Evolutionary conservation across 1,140 invertebrate species (phyloP), one percentile per base, ranked within the genome.

Genomic region (Onthophagus taurus): DNA sequence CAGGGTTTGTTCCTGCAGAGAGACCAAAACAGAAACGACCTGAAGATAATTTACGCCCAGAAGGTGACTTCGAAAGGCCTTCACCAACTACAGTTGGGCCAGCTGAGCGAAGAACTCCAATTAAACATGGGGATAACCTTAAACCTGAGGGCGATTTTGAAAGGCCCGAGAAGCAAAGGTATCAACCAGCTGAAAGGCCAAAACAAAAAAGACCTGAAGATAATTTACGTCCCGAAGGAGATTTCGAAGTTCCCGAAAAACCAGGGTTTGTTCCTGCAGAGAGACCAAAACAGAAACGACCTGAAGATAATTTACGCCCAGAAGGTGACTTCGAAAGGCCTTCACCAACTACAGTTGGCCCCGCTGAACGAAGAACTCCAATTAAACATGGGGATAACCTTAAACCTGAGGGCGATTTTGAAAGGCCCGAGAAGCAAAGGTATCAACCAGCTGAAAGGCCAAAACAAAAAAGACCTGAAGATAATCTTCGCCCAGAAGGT

Each of bases 91-190:
- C 50, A 17, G 67, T 52, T 48, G 29, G 24, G 4, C 61, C 63
- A 45, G 65, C 64, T 30, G 57, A 63, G 53, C 42, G 63, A 17
- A 58, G 63, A 31, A 59, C 54, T 39, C 59, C 54, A 16, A 57
- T 53, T 13, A 44, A 47, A 39, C 61, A 52, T 31, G 48, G 55
- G 54, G 52, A 65, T 59, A 61, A 82, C 57, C 61, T 79, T 9
- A 68, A 63, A 50, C 67, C 72, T 44, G 76, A 77, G 63, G 80
- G 79, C 9, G 67, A 51, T 58, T 84, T 78, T 53, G 71, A 73
- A 48, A 51, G 52, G 12, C 71, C 68, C 1, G 67, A 71, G 23
- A 67, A 69, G 45, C 64, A 65, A 1, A 53, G 59, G 39, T 72
- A 60, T 52, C 51, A 51, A 17, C 69, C 66, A 13, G 77, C 70